These are phyloP conservation scores for Drosophila obscura DNA, from an alignment of 1,140 invertebrate genomes.

Conservation along the genomic window DNA sequence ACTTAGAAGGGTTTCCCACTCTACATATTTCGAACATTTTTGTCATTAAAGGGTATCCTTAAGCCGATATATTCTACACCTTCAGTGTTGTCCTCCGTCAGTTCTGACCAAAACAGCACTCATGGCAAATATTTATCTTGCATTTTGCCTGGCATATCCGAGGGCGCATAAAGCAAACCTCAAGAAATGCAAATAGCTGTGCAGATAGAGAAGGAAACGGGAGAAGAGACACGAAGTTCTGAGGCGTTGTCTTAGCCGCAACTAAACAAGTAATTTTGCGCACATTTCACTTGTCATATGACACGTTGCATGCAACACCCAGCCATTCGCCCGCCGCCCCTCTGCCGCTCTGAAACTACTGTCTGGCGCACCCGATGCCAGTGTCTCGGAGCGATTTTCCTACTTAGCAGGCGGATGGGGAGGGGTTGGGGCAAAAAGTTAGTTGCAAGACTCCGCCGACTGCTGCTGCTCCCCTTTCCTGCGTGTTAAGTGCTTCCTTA, in stretches of 20 bases:
- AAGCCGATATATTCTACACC: no score
- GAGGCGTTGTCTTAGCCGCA: slow-evolving; percentile 58
- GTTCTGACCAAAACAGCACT: slow-evolving; percentile 15
- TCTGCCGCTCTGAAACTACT: not conserved
- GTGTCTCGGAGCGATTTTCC: slow-evolving; percentile 71
- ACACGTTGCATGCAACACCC: slow-evolving; percentile 59
- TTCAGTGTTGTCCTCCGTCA: slow-evolving; percentile 2
- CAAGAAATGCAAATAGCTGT: slow-evolving; percentile 56
- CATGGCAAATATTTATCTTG: slow-evolving; percentile 64
- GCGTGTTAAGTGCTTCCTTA: slow-evolving; percentile 61
- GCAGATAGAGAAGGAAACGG: slow-evolving; percentile 21
- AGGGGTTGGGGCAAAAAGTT: no score
- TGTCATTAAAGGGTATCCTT: no score
- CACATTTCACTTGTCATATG: slow-evolving; percentile 81
- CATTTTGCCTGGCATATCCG: slow-evolving; percentile 13
- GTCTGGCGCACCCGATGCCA: slow-evolving; percentile 20
- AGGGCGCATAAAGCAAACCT: slow-evolving; percentile 65
- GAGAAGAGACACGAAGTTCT: slow-evolving; percentile 6
- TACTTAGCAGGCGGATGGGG: slow-evolving; percentile 59
- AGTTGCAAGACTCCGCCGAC: slow-evolving; percentile 63
- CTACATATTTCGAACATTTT: no score
- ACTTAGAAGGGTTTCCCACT: no score
- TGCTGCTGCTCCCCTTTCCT: slow-evolving; percentile 13
- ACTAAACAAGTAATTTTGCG: slow-evolving; percentile 79
- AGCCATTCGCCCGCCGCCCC: not conserved